A percentile compares a stretch with the other conserved stretches of the same genome.
phyloP scores from a whole-genome alignment of 2,113 vertebrate species.

The Alectura lathami region DNA sequence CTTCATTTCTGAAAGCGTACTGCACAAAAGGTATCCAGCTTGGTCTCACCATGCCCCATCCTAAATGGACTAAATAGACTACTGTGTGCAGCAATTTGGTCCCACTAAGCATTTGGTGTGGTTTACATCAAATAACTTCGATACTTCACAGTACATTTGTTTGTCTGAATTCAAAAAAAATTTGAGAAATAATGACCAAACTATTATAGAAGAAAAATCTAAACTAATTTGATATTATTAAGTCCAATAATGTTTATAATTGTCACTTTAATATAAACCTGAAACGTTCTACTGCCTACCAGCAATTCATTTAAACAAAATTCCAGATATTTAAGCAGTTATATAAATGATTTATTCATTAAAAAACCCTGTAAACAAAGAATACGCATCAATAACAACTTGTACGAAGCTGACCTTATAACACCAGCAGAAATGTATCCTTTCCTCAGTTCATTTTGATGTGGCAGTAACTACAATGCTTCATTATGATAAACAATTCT shows the following conservation, averaged over 20 bases:
- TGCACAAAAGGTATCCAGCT: neutral
- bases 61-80: neutral
- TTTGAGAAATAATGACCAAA: neutral
- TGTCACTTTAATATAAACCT: neutral
- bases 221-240: neutral
- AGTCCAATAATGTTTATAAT: neutral
- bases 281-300: neutral
- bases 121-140: neutral
- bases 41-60: neutral
- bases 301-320: neutral
- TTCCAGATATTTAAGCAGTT: neutral
- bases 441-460: neutral
- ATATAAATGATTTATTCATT: neutral
- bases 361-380: neutral
- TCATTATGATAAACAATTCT: neutral
- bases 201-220: neutral
- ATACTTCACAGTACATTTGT: neutral
- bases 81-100: neutral
- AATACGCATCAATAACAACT: neutral
- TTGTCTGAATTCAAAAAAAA: neutral
- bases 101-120: accelerated
- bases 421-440: neutral
- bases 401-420: neutral
- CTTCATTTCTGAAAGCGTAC: neutral
- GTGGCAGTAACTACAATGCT: neutral